Base-by-base conservation (phyloP, 2,113 vertebrate species). In the Glareola pratincola region DNA sequence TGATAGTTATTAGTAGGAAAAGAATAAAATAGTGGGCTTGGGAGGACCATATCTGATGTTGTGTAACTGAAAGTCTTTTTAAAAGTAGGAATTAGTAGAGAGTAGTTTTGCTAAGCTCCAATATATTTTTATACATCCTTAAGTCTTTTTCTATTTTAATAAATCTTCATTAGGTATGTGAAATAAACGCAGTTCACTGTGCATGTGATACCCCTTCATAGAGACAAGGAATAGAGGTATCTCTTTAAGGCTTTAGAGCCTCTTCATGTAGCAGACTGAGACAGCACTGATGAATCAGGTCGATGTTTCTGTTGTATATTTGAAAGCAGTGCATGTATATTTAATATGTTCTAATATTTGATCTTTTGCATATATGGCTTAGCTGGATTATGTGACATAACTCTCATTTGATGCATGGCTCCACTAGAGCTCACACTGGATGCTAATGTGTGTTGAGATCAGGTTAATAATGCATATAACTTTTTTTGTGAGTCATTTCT, bases 261-360 rank as follows among this genome's bases (percentile, higher is more conserved):
- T 79, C 45, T 87, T 82, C 37, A 4, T 18, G 6, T 69, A 30
- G 83, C 29, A 88, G 48, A 85, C 54, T 41, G 37, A 36, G 36
- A 23, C 34, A 72, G 37, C 43, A 8, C 48, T 63, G 78, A 82
- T 86, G 56, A 95, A 88, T 47, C 53, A 41, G 73, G 71, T 92
- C 82, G 93, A 20, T 41, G 63, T 74, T 93, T 89, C 71, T 84
- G 51, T n/a, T 90, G 20, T 79, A 23, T 63, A 24, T 94, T 71
- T 91, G 76, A 86, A 92, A 94, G 68, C 64, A 29, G 17, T 20
- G 15, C 30, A 47, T 90, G 17, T 47, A 69, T 92, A 32, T 90
- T 95, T 86, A 90, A 51, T 85, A 59, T 51, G 26, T 23, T 41
- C 51, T 92, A 81, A 95, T 94, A 95, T 85, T 92, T 85, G 71